Evolutionary conservation across 2,888 invertebrate genomes (phyloP), one percentile per base, ranked within the genome.

Genomic region (Gymnocheta viridis): DNA sequence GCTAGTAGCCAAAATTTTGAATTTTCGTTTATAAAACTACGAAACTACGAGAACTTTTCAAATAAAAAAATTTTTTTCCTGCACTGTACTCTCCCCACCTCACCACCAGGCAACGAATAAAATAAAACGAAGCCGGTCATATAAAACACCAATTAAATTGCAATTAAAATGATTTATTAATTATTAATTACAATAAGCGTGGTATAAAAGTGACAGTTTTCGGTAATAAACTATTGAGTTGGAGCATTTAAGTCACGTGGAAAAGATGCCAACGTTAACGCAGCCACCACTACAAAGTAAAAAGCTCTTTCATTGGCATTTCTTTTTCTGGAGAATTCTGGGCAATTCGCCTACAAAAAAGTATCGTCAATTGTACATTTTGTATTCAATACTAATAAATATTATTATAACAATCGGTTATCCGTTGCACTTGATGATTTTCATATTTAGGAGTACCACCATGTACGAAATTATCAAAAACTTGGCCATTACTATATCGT

Each of bases 371-470:
- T 58, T 80, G 10, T 85, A 85, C 41, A 24, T 62, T 12, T 7
- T 64, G 9, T 86, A 85, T 44, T 80, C 86, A n/a, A 19, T 86
- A 10, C 4, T 84, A 1, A 3, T 86, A 4, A 84, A 78, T 77
- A 9, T 82, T 14, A 2, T 81, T 7, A 38, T 86, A 41, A 85
- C 85, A 1, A 27, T 86, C 14, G 70, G 82, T 1, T 86, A 85
- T 82, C 87, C 86, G 0, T 10, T 84, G 14, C 87, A 87, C 27
- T 56, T 87, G 41, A 85, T 86, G 32, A 72, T 86, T 41, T 86
- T 86, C 4, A 54, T 87, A 4, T 70, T 86, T 9, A 9, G 27
- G n/a, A 76, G 66, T 35, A 66, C 38, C 17, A 77, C 56, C 12
- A 41, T 82, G 51, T 51, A 66, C 12, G 86, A 86, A 4, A 4